A percentile compares a stretch with the other conserved stretches of the same genome.
These are phyloP conservation scores for Cardiocondyla obscurior DNA, from an alignment of 1,140 invertebrate species.

Conservation along the genomic window DNA sequence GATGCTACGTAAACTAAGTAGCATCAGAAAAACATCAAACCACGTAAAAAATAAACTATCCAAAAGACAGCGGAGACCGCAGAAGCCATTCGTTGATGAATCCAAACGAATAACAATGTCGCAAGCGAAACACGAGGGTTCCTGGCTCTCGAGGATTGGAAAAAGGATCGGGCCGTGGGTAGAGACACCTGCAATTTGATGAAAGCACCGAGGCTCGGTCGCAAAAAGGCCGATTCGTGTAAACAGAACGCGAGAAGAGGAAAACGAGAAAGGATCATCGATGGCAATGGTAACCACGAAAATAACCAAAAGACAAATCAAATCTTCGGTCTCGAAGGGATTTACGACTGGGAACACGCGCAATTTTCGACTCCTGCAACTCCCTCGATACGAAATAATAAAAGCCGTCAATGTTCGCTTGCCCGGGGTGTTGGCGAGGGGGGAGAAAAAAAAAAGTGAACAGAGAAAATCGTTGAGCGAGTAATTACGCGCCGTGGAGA, in stretches of 20 bases:
- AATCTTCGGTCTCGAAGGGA: conserved; percentile 8
- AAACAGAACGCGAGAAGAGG: background rate
- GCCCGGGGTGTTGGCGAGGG: background rate
- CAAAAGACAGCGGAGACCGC: background rate
- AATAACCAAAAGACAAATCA: conserved; percentile 41
- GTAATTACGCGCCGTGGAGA: conserved; percentile 28
- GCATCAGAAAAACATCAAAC: background rate
- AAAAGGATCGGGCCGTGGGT: conserved; percentile 1
- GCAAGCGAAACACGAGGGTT: background rate
- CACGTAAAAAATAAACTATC: conserved; percentile 2
- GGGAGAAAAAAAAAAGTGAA: conserved; percentile 21
- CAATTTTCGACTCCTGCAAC: conserved; percentile 15
- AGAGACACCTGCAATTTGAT: conserved; percentile 30
- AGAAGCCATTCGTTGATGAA: conserved; percentile 40
- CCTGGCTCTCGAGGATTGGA: background rate
- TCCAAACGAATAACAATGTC: conserved; percentile 25
- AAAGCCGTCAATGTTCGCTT: background rate
- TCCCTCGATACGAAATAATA: conserved; percentile 31
- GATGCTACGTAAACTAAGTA: background rate
- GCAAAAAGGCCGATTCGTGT: background rate
- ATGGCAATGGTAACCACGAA: conserved; percentile 2
- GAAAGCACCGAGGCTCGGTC: conserved; percentile 2
- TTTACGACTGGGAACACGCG: background rate
- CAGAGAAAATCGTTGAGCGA: conserved; percentile 23
- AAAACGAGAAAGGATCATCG: background rate